Base-by-base conservation (phyloP, 2,113 vertebrate species). In the Rostratula benghalensis region DNA sequence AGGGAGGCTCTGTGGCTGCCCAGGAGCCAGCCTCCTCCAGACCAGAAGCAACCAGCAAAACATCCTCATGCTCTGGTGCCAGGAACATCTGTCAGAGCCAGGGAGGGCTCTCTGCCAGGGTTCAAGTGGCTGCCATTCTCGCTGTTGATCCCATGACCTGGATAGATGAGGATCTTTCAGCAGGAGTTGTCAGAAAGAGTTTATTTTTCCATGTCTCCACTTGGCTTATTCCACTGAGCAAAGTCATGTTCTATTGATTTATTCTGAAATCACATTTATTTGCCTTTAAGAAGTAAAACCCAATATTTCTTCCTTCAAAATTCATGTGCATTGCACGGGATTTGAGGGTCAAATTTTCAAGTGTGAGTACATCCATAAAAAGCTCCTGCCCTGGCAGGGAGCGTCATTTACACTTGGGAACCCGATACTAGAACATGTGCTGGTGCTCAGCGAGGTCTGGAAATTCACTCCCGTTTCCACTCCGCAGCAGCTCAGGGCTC, bases 161-260 rank as follows among this genome's bases (percentile, higher is more conserved):
- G 45, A 61, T 4, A 93, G 91, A 95, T 79, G 87, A 82, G 91
- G 60, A 82, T 93, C 91, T 96, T 96, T 97, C 96, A 96, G 70
- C 96, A 94, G 78, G 54, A 95, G 75, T 67, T 19, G 3, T 93
- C 92, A 90, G 85, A 13, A 57, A 65, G 57, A 89, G 95, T 96
- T 97, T 77, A 81, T 96, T 96, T 93, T 93, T 74, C 90, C 30
- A 13, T 85, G 87, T 83, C 90, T 96, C 85, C 71, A 2, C 79
- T 95, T 86, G 92, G 92, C 89, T 86, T 83, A 46, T 92, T 93
- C 87, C 88, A 33, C 90, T 0, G 13, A 79, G 33, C 78, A 50
- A 83, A 93, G 95, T 20, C 56, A 78, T 59, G 51, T 77, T 80
- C 79, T 83, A 61, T 54, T 97, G 90, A 88, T 94, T 96, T 94